A percentile compares a stretch with the other conserved stretches of the same genome.
phyloP scores from a whole-genome alignment of 1,140 invertebrate species.

The Conus betulinus region DNA sequence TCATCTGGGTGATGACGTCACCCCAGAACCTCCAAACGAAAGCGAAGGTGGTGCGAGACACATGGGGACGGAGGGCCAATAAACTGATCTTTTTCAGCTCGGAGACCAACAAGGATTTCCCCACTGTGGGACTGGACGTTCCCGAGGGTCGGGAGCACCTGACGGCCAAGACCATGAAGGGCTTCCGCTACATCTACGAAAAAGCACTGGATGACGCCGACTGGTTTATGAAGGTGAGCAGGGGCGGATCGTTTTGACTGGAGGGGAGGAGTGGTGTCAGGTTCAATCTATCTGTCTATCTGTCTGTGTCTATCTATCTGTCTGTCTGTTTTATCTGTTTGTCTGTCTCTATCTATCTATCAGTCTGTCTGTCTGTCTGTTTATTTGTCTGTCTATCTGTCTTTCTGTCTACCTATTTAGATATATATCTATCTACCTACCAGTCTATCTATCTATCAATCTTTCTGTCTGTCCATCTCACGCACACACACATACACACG shows the following conservation, averaged over 20 bases:
- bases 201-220: constrained; percentile 70
- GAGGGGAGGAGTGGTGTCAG: neutral
- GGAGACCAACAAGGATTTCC: constrained; percentile 59
- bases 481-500: no score
- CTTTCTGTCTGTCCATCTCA: no score
- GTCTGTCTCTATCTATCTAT: no score
- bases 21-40: constrained; percentile 92
- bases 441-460: no score
- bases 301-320: no score
- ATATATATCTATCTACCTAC: no score
- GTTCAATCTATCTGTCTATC: no score
- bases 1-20: constrained; percentile 97
- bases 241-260: neutral
- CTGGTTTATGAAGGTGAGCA: constrained; percentile 74
- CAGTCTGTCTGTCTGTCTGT: no score
- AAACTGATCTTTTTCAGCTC: constrained; percentile 71
- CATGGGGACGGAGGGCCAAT: constrained; percentile 96
- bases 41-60: constrained; percentile 93
- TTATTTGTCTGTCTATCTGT: no score
- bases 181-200: constrained; percentile 83
- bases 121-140: constrained; percentile 63
- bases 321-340: no score
- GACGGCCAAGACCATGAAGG: constrained; percentile 76
- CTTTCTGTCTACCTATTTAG: no score
- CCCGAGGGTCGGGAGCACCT: constrained; percentile 64